A percentile compares a stretch with the other conserved stretches of the same genome.
Conservation (phyloP, 2,113 vertebrate genomes). For the Myotis brandtii region DNA sequence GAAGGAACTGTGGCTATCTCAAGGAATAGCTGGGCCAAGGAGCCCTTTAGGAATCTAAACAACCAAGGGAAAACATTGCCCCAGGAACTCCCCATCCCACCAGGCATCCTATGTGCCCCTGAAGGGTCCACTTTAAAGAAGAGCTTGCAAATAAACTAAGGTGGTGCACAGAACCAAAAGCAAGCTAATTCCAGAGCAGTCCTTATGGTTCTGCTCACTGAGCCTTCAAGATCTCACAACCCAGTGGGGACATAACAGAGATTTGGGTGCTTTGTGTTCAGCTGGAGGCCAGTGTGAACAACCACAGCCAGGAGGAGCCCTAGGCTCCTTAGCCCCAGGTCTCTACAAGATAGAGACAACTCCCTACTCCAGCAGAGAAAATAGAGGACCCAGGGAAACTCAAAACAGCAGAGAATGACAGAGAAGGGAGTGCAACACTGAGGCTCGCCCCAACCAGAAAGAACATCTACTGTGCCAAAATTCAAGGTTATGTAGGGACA, state of each 20-base stretch:
- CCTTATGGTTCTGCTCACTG: neutral
- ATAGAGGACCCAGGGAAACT: neutral
- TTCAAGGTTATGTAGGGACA: neutral
- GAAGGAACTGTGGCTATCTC: neutral
- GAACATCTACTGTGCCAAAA: neutral
- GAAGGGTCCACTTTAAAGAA: neutral
- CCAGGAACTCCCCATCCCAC: neutral
- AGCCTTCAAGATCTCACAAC: neutral
- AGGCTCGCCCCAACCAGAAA: neutral
- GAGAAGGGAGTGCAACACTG: neutral
- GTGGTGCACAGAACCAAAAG: neutral
- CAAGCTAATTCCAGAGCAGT: neutral
- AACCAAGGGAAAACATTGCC: neutral
- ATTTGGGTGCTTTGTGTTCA: neutral
- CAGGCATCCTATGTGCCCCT: neutral
- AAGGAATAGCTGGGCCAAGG: neutral
- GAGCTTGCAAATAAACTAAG: neutral
- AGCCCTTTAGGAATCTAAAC: neutral
- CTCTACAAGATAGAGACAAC: neutral
- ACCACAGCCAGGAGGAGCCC: neutral
- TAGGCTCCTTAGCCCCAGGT: neutral
- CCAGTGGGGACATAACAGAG: neutral
- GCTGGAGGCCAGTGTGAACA: neutral
- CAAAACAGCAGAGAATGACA: neutral
- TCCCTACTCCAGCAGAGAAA: neutral